Conservation (phyloP, 2,113 vertebrate species). For the Macroglossus sobrinus region DNA sequence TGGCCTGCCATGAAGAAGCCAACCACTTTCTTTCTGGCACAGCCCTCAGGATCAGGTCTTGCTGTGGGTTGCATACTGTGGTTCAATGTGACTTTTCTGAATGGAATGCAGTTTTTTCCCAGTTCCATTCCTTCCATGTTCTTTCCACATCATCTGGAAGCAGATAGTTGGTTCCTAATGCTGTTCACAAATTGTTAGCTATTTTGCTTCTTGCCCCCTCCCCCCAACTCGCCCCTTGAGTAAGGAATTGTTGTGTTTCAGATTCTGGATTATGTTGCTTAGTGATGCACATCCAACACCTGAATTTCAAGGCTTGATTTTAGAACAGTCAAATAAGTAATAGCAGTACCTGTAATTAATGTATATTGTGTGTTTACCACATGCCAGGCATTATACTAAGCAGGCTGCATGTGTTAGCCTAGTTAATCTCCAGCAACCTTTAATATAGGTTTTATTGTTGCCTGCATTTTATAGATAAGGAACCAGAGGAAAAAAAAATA, state of each 20-base stretch:
- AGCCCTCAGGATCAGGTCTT: neutral
- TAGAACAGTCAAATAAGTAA: neutral
- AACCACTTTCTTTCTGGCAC: neutral
- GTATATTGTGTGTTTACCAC: neutral
- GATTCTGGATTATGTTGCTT: slow-evolving; percentile 9
- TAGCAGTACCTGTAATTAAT: neutral
- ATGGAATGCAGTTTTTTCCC: neutral
- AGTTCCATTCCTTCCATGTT: neutral
- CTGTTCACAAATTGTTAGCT: slow-evolving; percentile 41
- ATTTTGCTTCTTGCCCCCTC: neutral
- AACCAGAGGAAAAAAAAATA: neutral
- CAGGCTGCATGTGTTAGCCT: neutral
- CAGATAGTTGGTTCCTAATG: neutral
- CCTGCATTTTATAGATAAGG: neutral
- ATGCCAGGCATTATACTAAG: neutral
- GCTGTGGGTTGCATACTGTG: slow-evolving; percentile 12
- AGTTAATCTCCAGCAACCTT: neutral
- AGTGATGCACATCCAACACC: neutral
- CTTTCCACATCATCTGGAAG: slow-evolving; percentile 33
- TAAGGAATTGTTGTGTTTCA: slow-evolving; percentile 8
- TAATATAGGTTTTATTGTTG: neutral
- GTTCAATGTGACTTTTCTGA: slow-evolving; percentile 36
- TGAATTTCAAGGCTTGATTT: slow-evolving; percentile 9
- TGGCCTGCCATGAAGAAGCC: neutral
- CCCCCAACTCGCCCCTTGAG: neutral